These are phyloP conservation scores for Zoanthus sociatus DNA, from an alignment of 92 coral and sea anemone species.

Conservation along the genomic window DNA sequence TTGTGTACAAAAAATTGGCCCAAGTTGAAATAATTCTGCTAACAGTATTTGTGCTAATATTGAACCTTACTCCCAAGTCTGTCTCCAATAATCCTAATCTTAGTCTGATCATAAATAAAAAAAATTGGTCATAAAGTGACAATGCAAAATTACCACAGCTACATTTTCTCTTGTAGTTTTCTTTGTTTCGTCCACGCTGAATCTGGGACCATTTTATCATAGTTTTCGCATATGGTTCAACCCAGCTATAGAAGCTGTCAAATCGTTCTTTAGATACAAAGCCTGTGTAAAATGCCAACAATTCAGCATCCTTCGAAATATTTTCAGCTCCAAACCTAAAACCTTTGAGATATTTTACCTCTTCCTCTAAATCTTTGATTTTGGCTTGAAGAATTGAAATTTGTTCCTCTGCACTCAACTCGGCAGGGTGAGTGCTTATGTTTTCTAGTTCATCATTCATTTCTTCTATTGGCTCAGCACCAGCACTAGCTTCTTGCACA, in stretches of 20 bases:
- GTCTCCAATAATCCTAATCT: constrained; percentile 44
- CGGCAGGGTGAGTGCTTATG: too few species aligned
- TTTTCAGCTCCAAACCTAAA: too few species aligned
- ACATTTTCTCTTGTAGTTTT: constrained; percentile 37
- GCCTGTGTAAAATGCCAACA: too few species aligned
- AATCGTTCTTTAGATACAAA: neutral
- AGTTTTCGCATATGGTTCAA: constrained; percentile 44
- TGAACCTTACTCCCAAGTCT: constrained; percentile 53
- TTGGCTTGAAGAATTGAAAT: too few species aligned
- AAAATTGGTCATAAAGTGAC: constrained; percentile 24
- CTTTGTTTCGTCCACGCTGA: constrained; percentile 44
- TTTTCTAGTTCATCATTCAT: too few species aligned
- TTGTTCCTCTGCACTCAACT: too few species aligned
- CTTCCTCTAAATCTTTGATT: too few species aligned
- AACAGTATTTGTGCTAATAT: constrained; percentile 27
- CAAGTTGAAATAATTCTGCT: constrained; percentile 50
- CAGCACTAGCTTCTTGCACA: constrained; percentile 52
- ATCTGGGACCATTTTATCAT: constrained; percentile 52
- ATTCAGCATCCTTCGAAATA: too few species aligned
- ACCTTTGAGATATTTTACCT: too few species aligned
- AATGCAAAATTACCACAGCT: constrained; percentile 35
- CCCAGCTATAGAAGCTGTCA: constrained; percentile 50
- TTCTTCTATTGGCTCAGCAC: constrained; percentile 1
- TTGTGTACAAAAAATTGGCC: constrained; percentile 45
- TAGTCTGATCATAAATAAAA: constrained; percentile 53